Conservation (phyloP, 2,888 invertebrate genomes). For the Hirtodrosophila duncani region DNA sequence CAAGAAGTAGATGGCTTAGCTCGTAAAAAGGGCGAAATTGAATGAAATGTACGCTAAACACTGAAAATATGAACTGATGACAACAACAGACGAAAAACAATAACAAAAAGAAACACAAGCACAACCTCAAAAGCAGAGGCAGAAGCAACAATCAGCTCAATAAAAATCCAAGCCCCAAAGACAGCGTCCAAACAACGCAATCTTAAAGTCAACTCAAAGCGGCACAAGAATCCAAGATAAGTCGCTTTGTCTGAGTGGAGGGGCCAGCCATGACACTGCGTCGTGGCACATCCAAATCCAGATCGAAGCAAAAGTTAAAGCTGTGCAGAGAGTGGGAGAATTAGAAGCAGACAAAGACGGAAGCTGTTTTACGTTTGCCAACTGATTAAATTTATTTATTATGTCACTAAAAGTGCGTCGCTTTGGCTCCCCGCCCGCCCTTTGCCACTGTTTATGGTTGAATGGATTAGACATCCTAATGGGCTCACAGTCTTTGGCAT, state of each 20-base stretch:
- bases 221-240: conserved; percentile 32
- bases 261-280: neutral
- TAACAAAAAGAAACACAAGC: conserved; percentile 11
- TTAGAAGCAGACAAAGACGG: conserved; percentile 31
- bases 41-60: conserved; percentile 35
- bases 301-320: conserved; percentile 32
- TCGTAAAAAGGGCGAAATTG: conserved; percentile 37
- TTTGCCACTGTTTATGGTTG: too few species aligned
- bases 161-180: conserved; percentile 5
- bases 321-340: conserved; percentile 4
- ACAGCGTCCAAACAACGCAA: conserved; percentile 14
- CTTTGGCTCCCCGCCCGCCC: too few species aligned
- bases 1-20: conserved; percentile 3
- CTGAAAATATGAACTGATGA: conserved; percentile 43
- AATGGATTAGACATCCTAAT: too few species aligned
- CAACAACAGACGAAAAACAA: conserved; percentile 1
- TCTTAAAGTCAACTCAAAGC: conserved; percentile 25
- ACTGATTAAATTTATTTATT: conserved; percentile 70
- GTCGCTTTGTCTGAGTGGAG: neutral
- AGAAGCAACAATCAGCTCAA: neutral
- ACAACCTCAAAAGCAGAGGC: conserved; percentile 8
- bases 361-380: conserved; percentile 31
- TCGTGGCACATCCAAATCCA: neutral
- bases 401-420: conserved; percentile 33
- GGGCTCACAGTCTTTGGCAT: too few species aligned